Evolutionary conservation across 2,113 vertebrate species (phyloP), one percentile per base, ranked within the genome.

Genomic region (Vidua macroura): DNA sequence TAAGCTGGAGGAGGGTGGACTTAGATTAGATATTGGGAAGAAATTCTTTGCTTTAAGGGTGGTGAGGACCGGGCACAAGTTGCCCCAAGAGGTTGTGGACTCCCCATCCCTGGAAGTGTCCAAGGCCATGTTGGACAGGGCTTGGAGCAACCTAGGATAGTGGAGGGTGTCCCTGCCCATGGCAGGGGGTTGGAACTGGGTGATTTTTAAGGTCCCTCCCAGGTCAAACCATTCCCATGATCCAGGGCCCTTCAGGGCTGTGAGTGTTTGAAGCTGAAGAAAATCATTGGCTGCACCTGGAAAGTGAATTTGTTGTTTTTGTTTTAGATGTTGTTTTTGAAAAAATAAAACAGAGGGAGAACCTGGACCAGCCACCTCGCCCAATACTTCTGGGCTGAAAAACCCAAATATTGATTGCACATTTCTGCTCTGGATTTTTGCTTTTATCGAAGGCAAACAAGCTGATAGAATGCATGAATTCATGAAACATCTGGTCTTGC

Each of bases 401-500:
- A 81, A 9, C 23, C 43, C 86, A 95, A 90, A 90, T 94, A 92
- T 81, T 92, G 88, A 77, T 68, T 77, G 51, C n/a, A 81, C 4
- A 59, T 77, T 83, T 77, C 90, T 86, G 63, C 43, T 63, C 11
- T 51, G 30, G 27, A 14, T 51, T 92, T 93, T 83, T 92, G 82
- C 25, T 92, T 86, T 86, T 77, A 35, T 67, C 3, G 2, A 72
- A 94, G 88, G 75, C 39, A 90, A 94, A 86, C 63, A 93, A 90
- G 56, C 28, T 8, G 9, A 83, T 46, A 23, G 64, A 77, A 83
- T 31, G 30, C 52, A 46, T 5, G 39, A 88, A 86, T 83, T 83
- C 64, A 15, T 59, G 35, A 93, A 95, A 96, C 91, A 92, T 90
- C 94, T 96, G 94, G 83, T 93, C 78, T 77, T 90, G 76, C 27